These are phyloP conservation scores for Macroglossus sobrinus DNA, from an alignment of 2,113 vertebrate genomes.

Conservation along the genomic window DNA sequence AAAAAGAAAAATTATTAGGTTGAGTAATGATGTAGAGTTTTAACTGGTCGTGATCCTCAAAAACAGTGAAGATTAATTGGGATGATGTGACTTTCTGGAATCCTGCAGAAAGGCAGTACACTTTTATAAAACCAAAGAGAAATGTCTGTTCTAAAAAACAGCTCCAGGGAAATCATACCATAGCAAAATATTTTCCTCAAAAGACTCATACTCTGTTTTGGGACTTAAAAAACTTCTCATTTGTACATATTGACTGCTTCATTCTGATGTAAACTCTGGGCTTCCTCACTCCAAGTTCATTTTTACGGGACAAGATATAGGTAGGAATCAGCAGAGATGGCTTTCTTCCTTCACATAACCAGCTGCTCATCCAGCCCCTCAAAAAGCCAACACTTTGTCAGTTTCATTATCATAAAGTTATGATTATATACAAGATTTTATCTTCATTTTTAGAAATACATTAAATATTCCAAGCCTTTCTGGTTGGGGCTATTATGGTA, in stretches of 20 bases:
- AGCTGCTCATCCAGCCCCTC: not conserved
- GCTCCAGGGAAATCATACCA: slow-evolving; percentile 10
- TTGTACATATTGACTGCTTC: not conserved
- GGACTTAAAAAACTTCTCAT: slow-evolving; percentile 32
- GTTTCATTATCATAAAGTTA: not conserved
- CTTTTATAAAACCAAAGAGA: not conserved
- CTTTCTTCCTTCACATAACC: not conserved
- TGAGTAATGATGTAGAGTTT: slow-evolving; percentile 3
- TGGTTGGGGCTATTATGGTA: not conserved
- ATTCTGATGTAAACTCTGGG: not conserved
- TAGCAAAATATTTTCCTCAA: slow-evolving; percentile 28
- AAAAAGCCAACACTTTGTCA: not conserved
- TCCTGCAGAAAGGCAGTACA: not conserved
- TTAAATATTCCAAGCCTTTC: not conserved
- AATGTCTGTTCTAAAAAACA: not conserved
- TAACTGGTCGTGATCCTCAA: not conserved
- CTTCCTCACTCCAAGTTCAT: not conserved
- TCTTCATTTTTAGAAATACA: slow-evolving; percentile 15
- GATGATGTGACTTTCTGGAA: not conserved
- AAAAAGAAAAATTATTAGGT: slow-evolving; percentile 21
- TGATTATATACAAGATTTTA: not conserved
- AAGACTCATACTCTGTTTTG: slow-evolving; percentile 1
- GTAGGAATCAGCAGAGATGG: not conserved
- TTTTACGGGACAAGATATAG: not conserved
- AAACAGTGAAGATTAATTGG: not conserved